These are phyloP conservation scores for Philaethria dido DNA, from an alignment of 2,888 invertebrate genomes.

Conservation along the genomic window DNA sequence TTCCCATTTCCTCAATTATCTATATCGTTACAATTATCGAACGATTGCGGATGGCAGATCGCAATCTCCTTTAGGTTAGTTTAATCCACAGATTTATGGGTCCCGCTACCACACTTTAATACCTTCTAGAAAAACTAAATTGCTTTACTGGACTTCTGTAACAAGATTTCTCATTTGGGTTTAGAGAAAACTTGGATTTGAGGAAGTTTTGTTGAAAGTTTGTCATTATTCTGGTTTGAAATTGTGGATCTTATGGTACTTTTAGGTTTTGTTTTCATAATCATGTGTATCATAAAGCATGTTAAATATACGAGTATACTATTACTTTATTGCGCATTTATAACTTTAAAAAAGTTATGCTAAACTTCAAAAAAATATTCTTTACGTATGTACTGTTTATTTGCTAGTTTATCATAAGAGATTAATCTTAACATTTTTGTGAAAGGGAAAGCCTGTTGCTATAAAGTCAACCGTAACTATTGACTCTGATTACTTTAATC, in stretches of 20 bases:
- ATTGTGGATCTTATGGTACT: background rate
- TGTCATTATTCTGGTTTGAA: background rate
- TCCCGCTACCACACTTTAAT: constrained; percentile 70
- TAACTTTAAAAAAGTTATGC: too few relatives aligned
- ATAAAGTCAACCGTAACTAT: too few relatives aligned
- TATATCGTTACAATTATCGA: constrained; percentile 77
- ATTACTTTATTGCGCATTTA: too few relatives aligned
- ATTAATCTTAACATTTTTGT: too few relatives aligned
- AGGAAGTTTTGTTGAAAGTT: constrained; percentile 14
- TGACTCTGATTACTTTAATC: too few relatives aligned
- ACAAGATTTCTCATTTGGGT: constrained; percentile 39
- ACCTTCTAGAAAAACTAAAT: constrained; percentile 65
- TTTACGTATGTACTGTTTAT: too few relatives aligned
- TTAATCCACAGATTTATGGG: constrained; percentile 78
- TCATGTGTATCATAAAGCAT: too few relatives aligned
- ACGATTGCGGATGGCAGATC: constrained; percentile 68
- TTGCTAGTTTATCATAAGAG: too few relatives aligned
- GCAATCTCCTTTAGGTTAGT: constrained; percentile 77
- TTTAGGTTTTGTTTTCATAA: too few relatives aligned
- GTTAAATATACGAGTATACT: too few relatives aligned
- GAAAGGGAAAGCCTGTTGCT: too few relatives aligned
- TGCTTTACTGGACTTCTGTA: constrained; percentile 43
- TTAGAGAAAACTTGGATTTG: constrained; percentile 21
- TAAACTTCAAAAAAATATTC: too few relatives aligned
- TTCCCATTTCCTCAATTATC: constrained; percentile 56